phyloP scores from a whole-genome alignment of 2,797 vertebrate species.

The Enteromius trimaculatus region DNA sequence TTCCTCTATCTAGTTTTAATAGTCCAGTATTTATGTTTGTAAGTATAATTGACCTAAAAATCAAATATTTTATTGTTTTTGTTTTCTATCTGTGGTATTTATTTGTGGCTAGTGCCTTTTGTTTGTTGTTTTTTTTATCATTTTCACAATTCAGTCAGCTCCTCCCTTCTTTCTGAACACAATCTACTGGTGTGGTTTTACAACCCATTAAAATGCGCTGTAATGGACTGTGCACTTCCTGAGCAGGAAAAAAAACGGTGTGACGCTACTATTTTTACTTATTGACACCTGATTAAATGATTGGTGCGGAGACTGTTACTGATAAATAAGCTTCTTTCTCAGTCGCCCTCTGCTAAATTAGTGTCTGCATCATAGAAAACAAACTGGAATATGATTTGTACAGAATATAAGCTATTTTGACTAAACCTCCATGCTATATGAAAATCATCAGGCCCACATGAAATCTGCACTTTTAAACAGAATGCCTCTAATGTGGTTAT shows the following conservation, averaged over 20 bases:
- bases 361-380: conserved; percentile 55
- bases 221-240: conserved; percentile 1
- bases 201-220: conserved; percentile 1
- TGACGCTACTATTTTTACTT: conserved; percentile 67
- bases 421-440: conserved; percentile 53
- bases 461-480: conserved; percentile 3
- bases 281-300: conserved; percentile 28
- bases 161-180: conserved; percentile 45
- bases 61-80: conserved; percentile 75
- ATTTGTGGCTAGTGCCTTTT: conserved; percentile 79
- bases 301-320: not conserved
- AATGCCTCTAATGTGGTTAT: not conserved
- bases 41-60: conserved; percentile 78
- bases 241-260: conserved; percentile 62
- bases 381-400: conserved; percentile 78
- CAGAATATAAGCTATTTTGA: conserved; percentile 83
- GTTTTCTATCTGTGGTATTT: conserved; percentile 85
- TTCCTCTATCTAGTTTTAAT: conserved; percentile 74
- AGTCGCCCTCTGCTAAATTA: conserved; percentile 53
- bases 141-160: conserved; percentile 48
- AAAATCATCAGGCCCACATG: not conserved
- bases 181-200: conserved; percentile 4
- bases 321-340: conserved; percentile 32
- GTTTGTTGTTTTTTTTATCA: not conserved
- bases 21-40: conserved; percentile 85